Evolutionary conservation across 2,888 invertebrate species (phyloP).

Genomic region (Drosophila picticornis): DNA sequence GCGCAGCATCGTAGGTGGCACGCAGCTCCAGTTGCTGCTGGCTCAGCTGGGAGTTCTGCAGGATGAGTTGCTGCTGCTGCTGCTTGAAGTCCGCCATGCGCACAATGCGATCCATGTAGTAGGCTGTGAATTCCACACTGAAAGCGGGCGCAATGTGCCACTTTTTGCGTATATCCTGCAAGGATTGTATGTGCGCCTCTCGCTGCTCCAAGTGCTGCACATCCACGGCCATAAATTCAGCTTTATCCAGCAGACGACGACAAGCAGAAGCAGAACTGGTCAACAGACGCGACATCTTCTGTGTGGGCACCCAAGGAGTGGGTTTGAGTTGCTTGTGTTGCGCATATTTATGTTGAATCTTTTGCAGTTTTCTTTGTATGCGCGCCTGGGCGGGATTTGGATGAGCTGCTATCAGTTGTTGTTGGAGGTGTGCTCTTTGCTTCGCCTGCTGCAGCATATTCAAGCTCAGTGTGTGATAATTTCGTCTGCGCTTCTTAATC

Average conservation of each 20-base stretch:
- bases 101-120: constrained; percentile 95
- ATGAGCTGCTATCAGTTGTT: constrained; percentile 69
- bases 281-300: constrained; percentile 96
- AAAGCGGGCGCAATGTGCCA: constrained; percentile 98
- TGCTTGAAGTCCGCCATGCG: constrained; percentile 92
- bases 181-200: constrained; percentile 92
- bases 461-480: constrained; percentile 93
- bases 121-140: constrained; percentile 97
- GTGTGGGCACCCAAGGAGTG: constrained; percentile 96
- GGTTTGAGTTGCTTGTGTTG: constrained; percentile 90
- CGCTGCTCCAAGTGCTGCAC: constrained; percentile 92
- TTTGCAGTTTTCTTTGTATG: constrained; percentile 92
- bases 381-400: constrained; percentile 90
- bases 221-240: constrained; percentile 95
- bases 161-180: constrained; percentile 95
- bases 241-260: constrained; percentile 92
- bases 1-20: constrained; percentile 91
- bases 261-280: constrained; percentile 96
- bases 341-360: constrained; percentile 93
- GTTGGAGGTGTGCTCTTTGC: constrained; percentile 68
- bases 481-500: constrained; percentile 91
- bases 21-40: constrained; percentile 92
- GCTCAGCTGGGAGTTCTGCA: constrained; percentile 90
- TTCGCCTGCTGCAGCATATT: constrained; percentile 90
- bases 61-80: constrained; percentile 90